phyloP scores from a whole-genome alignment of 1,140 invertebrate species.

The Odontomachus brunneus region DNA sequence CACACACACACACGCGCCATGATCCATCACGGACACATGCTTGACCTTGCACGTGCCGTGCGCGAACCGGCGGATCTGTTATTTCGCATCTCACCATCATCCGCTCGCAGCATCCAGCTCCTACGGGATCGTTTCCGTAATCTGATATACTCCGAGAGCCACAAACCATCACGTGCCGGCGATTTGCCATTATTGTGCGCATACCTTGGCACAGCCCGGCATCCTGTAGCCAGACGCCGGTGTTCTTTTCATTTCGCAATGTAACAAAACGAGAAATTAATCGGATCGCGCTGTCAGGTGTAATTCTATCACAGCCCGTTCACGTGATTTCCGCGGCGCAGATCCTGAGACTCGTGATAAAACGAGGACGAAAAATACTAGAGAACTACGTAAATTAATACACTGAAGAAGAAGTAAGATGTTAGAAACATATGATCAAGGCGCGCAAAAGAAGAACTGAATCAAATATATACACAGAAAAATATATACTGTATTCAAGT shows the following conservation, averaged over 20 bases:
- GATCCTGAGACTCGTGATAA: too few species aligned
- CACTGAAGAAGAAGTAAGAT: too few species aligned
- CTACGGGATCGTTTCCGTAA: conserved; percentile 46
- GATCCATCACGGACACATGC: conserved; percentile 21
- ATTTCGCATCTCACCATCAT: conserved; percentile 50
- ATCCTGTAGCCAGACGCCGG: not conserved
- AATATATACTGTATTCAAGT: too few species aligned
- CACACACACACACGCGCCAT: not conserved
- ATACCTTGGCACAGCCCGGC: conserved; percentile 13
- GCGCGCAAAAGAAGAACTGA: too few species aligned
- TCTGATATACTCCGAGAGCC: conserved; percentile 36
- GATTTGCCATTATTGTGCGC: conserved; percentile 53
- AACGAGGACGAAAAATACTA: too few species aligned
- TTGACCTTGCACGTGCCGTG: conserved; percentile 46
- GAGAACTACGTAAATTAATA: too few species aligned
- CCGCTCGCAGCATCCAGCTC: conserved; percentile 37
- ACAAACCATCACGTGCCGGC: conserved; percentile 37
- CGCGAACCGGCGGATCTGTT: conserved; percentile 21
- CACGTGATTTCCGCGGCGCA: too few species aligned
- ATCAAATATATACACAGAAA: too few species aligned
- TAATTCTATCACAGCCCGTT: conserved; percentile 5
- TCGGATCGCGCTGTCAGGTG: not conserved
- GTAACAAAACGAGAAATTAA: not conserved
- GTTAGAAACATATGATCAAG: too few species aligned
- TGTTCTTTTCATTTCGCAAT: not conserved